A percentile compares a stretch with the other conserved stretches of the same genome.
Evolutionary conservation across 2,888 invertebrate species (phyloP).

Genomic region (Athalia rosae): DNA sequence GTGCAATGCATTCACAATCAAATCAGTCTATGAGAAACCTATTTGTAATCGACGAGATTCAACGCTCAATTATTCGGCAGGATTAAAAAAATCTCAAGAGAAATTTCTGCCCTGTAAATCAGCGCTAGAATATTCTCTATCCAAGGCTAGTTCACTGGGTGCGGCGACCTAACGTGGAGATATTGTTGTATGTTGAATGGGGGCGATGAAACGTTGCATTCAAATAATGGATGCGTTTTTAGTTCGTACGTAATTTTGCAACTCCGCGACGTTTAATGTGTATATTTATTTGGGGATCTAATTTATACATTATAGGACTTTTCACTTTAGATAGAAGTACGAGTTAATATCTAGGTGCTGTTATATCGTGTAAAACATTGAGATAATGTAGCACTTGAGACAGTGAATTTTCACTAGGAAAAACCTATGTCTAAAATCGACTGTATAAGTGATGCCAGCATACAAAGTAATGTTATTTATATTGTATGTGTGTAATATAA

Average conservation of each 20-base stretch:
- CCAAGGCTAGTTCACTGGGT: not conserved
- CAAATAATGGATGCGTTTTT: not conserved
- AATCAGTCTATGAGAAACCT: not conserved
- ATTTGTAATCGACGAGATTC: not conserved
- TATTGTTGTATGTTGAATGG: not conserved
- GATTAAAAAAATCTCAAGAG: not conserved
- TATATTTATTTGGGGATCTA: conserved; percentile 17
- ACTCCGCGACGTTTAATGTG: not conserved
- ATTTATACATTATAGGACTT: conserved; percentile 4
- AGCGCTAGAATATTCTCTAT: not conserved
- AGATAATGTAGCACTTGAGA: not conserved
- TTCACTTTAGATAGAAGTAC: conserved; percentile 11
- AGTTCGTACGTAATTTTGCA: not conserved
- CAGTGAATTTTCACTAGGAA: not conserved
- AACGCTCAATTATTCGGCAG: not conserved
- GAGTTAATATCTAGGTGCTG: conserved; percentile 47
- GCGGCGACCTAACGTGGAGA: not conserved
- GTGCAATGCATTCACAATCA: not conserved
- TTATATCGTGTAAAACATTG: conserved; percentile 28
- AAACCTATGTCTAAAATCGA: conserved; percentile 22
- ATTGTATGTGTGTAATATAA: conserved; percentile 63
- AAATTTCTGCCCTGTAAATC: not conserved
- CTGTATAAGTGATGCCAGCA: conserved; percentile 21
- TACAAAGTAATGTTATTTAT: conserved; percentile 56
- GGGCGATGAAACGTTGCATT: not conserved